Conservation (phyloP, 92 coral and sea anemone genomes). For the Galaxea fascicularis region DNA sequence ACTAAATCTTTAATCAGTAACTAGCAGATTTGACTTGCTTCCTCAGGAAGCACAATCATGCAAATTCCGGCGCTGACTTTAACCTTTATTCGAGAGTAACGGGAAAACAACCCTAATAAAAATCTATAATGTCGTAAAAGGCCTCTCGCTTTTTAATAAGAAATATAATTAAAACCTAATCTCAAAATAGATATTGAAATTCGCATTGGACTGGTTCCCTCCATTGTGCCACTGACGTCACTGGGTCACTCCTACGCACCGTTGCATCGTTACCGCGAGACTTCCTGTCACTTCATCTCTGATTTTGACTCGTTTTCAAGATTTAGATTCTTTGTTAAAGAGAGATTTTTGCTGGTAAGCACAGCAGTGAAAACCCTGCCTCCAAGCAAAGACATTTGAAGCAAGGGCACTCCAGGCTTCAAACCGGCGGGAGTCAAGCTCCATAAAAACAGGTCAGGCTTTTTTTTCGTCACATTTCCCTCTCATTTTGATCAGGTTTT, state of each 20-base stretch:
- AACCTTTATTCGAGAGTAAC: too few species aligned
- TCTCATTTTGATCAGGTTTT: neutral
- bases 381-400: neutral
- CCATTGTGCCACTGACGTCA: slow-evolving; percentile 18
- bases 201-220: neutral
- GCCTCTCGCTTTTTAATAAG: too few species aligned
- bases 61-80: too few species aligned
- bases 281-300: neutral
- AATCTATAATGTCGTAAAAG: too few species aligned
- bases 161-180: too few species aligned
- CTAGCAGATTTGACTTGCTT: too few species aligned
- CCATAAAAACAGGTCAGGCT: neutral
- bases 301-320: too few species aligned
- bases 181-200: neutral
- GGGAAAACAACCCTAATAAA: too few species aligned
- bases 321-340: too few species aligned
- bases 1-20: too few species aligned
- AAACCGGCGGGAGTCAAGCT: neutral
- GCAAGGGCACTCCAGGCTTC: neutral
- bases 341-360: neutral
- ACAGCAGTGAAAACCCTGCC: neutral
- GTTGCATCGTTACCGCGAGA: neutral
- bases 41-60: too few species aligned
- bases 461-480: neutral
- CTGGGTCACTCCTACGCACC: neutral